These are phyloP conservation scores for Marronus borbonicus DNA, from an alignment of 2,888 invertebrate genomes.

Conservation along the genomic window DNA sequence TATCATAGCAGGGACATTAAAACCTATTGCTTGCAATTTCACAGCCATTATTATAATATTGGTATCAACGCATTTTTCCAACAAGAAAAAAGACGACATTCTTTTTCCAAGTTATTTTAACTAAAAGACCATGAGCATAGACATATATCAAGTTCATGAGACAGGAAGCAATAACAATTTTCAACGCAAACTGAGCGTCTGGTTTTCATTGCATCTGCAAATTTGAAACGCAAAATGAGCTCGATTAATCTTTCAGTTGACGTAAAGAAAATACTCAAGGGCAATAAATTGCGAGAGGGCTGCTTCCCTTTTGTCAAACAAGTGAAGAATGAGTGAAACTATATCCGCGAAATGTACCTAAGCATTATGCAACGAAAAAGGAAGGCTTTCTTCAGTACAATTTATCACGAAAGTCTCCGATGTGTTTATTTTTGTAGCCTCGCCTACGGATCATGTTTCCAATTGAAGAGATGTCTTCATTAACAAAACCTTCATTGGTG, in stretches of 20 bases:
- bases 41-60: too few relatives aligned
- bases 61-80: neutral
- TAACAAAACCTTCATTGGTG: conserved; percentile 5
- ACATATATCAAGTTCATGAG: neutral
- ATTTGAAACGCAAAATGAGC: neutral
- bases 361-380: conserved; percentile 1
- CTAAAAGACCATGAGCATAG: neutral
- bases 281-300: conserved; percentile 24
- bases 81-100: neutral
- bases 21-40: too few relatives aligned
- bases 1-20: too few relatives aligned
- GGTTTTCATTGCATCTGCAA: neutral
- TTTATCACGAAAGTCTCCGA: conserved; percentile 37
- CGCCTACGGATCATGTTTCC: conserved; percentile 27
- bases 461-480: conserved; percentile 6
- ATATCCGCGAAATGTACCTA: conserved; percentile 25
- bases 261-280: conserved; percentile 9
- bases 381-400: neutral
- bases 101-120: neutral
- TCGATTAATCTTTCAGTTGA: conserved; percentile 33
- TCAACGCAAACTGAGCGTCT: neutral
- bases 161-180: neutral
- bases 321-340: conserved; percentile 37
- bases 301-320: conserved; percentile 33
- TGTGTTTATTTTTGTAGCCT: conserved; percentile 35